phyloP scores from a whole-genome alignment of 2,888 invertebrate genomes.

The Pseudococcus jackbeardsleyi region DNA sequence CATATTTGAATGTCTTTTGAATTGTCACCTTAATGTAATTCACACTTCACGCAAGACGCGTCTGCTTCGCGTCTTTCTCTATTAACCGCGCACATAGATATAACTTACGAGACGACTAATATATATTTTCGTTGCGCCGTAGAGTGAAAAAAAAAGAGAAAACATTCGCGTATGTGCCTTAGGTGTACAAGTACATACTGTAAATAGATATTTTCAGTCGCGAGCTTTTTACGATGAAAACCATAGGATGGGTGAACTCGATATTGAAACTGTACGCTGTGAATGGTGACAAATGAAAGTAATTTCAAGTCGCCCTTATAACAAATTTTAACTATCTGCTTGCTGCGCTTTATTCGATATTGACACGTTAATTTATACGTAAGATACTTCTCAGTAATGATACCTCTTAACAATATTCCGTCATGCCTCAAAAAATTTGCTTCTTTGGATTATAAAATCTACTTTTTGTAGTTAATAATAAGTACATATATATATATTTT shows the following conservation, averaged over 20 bases:
- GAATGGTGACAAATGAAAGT: conserved; percentile 27
- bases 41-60: neutral
- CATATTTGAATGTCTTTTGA: conserved; percentile 47
- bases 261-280: conserved; percentile 7
- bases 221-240: neutral
- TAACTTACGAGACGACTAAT: neutral
- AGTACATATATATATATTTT: no score
- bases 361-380: no score
- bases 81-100: neutral
- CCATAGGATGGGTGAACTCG: neutral
- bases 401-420: no score
- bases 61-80: neutral
- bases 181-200: neutral
- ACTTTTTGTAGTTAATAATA: no score
- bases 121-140: neutral
- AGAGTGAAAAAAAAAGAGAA: neutral
- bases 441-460: no score
- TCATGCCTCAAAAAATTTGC: no score
- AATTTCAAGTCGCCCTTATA: neutral
- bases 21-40: conserved; percentile 44
- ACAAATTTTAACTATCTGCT: neutral
- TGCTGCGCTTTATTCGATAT: no score
- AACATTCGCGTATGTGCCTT: neutral
- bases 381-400: no score
- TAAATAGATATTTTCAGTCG: neutral